Evolutionary conservation across 37 sponge, comb jelly and placozoan genomes (phyloP), one percentile per base, ranked within the genome.

Genomic region (Corticium candelabrum): DNA sequence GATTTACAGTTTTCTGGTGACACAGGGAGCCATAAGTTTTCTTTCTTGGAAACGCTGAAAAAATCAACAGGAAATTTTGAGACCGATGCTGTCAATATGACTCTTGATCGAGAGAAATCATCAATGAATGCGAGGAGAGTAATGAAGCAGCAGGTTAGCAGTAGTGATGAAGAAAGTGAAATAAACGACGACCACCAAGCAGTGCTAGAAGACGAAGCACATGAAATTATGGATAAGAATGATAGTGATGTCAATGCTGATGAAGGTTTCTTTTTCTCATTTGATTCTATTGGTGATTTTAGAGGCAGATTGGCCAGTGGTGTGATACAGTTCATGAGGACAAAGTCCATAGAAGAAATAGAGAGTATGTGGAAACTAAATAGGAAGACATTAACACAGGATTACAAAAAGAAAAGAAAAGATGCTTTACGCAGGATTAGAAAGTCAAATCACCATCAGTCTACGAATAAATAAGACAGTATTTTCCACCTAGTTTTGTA

Each of bases 101-200:
- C 11, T 50, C 15, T 27, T 21, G 62, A 27, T 21, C 11, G 62
- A 11, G 21, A 50, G 62, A 21, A 11, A 50, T 21, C 11, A 21
- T 50, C 62, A 50, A 50, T 50, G 21, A 21, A 27, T 21, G 21
- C 11, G 21, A 27, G 15, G 11, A 11, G 62, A 27, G 15, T 50
- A 21, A 27, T 11, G 15, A 11, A 11, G 62, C 21, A 11, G 21
- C 62, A 11, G 21, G 62, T 50, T 27, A 21, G 21, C 62, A 50
- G 62, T 50, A 50, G 62, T 21, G 62, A 50, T 50, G 62, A 50
- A 50, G 62, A 50, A n/a, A n/a, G n/a, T n/a, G n/a, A n/a, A n/a
- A n/a, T n/a, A n/a, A n/a, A n/a, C n/a, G n/a, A n/a, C n/a, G n/a
- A n/a, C n/a, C n/a, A n/a, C n/a, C n/a, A n/a, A n/a, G n/a, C n/a